A percentile compares a stretch with the other conserved stretches of the same genome.
These are phyloP conservation scores for Diphyllodes magnificus DNA, from an alignment of 2,113 vertebrate species.

Conservation along the genomic window DNA sequence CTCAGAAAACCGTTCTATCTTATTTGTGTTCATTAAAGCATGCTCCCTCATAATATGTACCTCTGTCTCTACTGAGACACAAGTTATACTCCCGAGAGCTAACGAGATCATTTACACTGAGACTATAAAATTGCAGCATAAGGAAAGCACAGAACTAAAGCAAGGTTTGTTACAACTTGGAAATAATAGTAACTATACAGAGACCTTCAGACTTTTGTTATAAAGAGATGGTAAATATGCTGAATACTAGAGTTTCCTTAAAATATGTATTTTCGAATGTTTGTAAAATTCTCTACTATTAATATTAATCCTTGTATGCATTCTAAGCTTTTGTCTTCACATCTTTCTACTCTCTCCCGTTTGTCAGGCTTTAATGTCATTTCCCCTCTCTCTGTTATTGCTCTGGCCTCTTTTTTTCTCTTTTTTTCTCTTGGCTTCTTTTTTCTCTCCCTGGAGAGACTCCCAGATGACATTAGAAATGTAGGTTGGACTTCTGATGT, in stretches of 20 bases:
- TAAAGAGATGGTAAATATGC: background rate
- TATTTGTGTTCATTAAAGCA: background rate
- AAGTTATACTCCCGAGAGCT: background rate
- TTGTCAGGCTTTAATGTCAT: background rate
- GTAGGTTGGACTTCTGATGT: background rate
- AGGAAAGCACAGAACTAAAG: background rate
- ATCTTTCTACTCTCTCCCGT: background rate
- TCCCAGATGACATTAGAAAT: slow-evolving; percentile 4
- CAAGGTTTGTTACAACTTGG: background rate
- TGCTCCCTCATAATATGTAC: rapidly evolving
- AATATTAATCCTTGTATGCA: background rate
- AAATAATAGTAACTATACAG: background rate
- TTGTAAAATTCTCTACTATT: background rate
- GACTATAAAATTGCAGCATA: background rate
- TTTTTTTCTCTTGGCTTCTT: background rate
- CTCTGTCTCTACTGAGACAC: background rate
- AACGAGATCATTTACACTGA: background rate
- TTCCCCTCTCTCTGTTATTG: background rate
- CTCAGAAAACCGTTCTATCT: background rate
- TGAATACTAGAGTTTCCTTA: background rate
- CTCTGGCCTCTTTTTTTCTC: background rate
- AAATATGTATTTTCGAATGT: background rate
- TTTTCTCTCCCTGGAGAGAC: background rate
- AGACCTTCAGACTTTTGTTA: background rate
- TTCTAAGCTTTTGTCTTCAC: background rate